Base-by-base conservation (phyloP, 2,113 vertebrate genomes). In the Odontesthes bonariensis region DNA sequence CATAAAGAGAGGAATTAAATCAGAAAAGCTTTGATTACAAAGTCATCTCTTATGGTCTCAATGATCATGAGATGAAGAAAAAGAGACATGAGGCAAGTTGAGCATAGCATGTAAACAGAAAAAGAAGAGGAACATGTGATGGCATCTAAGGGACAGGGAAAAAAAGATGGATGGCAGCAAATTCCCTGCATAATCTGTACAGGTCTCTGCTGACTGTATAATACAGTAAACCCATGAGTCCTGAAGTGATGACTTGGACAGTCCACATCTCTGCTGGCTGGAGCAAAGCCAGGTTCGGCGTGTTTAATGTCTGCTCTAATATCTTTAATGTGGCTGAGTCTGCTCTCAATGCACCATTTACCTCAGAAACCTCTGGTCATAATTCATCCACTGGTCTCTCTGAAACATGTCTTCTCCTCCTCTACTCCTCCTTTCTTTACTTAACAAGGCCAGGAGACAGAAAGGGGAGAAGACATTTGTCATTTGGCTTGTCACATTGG, bases 371-470 rank as follows among this genome's bases (percentile, higher is more conserved):
- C 70, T 33, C 32, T 2, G 3, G 38, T n/a, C 3, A 1, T 69
- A 72, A 78, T 20, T 76, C 31, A 75, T 64, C 56, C 17, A 2
- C 77, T 11, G 27, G 38, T 55, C 57, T 68, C 68, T 67, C 49
- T 1, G 49, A 74, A 82, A 70, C 78, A 51, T 35, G 0, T 55
- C 78, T 57, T 63, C 47, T 20, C 44, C 73, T 83, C 59, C 67
- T 80, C 22, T 47, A 1, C 64, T 57, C 44, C 57, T 56, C 54
- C 68, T 79, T 67, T 84, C 83, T 90, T 90, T 86, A 78, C 86
- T 92, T 90, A 86, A 92, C 87, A 90, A 85, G 88, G 84, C 77
- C 84, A 81, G 81, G 80, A 87, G 67, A 72, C 79, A 69, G 76
- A 83, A 52, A 60, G 79, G 40, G 53, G 71, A 73, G 79, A 62